Evolutionary conservation across 2,113 vertebrate genomes (phyloP), one percentile per base, ranked within the genome.

Genomic region (Riparia riparia): DNA sequence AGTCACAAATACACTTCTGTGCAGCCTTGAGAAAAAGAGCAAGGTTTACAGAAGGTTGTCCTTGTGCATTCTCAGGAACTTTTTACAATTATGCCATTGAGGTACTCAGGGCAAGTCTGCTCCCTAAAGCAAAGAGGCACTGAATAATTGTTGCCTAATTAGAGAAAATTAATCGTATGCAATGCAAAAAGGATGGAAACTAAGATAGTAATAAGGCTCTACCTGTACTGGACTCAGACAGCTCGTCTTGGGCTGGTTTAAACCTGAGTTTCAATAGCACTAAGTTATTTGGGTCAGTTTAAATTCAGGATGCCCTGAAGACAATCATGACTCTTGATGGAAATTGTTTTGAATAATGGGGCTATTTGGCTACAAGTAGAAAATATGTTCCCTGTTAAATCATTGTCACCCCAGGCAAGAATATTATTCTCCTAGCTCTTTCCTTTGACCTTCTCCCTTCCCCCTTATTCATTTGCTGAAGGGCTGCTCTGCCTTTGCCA

Each of bases 361-460:
- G 18, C 73, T 91, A 72, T 96, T 94, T 96, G 91, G 89, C 84
- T 96, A 82, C 60, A 79, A 96, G 90, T 82, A 87, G 74, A 87
- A 95, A 93, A 95, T 91, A 91, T 91, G 87, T 96, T 95, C 70
- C 39, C 54, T 94, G 87, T 91, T 96, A 90, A 95, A 95, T 95
- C 65, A 93, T 47, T 95, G 91, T 89, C 89, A 95, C 82, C 64
- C 20, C 68, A 84, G 96, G 93, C 93, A 95, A 92, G 86, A 90
- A 44, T 89, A 83, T 78, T 93, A 74, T 95, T 92, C 76, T 92
- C 47, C 39, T 17, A 83, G 21, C 24, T 88, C 54, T 86, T 84
- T 90, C 51, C 72, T 86, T 9, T 81, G 80, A 95, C 95, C 89
- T 96, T 89, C 76, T 95, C 60, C 26, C 32, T 95, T 66, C 42